Base-by-base conservation (phyloP, 2,888 invertebrate species). In the Luperina nickerlii region DNA sequence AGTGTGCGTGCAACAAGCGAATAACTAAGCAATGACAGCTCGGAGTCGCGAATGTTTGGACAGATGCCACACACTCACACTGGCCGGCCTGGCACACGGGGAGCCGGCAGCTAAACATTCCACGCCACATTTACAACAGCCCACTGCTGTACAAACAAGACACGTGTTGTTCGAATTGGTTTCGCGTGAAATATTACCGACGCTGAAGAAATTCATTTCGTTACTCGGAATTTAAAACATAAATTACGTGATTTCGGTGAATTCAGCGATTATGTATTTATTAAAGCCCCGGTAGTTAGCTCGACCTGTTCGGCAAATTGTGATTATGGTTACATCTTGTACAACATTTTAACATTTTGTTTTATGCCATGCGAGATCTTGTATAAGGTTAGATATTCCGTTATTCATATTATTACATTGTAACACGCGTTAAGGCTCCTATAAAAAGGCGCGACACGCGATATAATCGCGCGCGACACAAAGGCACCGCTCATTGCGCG, bases 101-200 rank as follows among this genome's bases (percentile, higher is more conserved):
- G 84, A 86, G 81, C 81, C 81, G 86, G 84, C 87, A 84, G 78
- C 88, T 89, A 90, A 87, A 91, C 91, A 92, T 91, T 91, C 90
- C 91, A 83, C 89, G 91, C 88, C 91, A 92, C 92, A 93, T 95
- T 94, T 92, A 94, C 93, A 92, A 89, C 91, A 82, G 83, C 83
- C 89, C 88, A 88, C 91, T 90, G 89, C 92, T 93, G 92, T 92
- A 93, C 93, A 94, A 94, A 95, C 93, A 93, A 91, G 90, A 94
- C 94, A 94, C 93, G 93, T 94, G 94, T 93, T 93, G 91, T 93
- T 92, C 90, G 90, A 92, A 94, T 94, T 92, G 90, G 90, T 91
- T 92, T 91, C 91, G 91, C 91, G 90, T 92, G 91, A 94, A 92
- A 92, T 92, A 92, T 91, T 92, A 92, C 87, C 81, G 82, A 87